These are phyloP conservation scores for Lingula anatina DNA, from an alignment of 2,888 invertebrate species.

Conservation along the genomic window DNA sequence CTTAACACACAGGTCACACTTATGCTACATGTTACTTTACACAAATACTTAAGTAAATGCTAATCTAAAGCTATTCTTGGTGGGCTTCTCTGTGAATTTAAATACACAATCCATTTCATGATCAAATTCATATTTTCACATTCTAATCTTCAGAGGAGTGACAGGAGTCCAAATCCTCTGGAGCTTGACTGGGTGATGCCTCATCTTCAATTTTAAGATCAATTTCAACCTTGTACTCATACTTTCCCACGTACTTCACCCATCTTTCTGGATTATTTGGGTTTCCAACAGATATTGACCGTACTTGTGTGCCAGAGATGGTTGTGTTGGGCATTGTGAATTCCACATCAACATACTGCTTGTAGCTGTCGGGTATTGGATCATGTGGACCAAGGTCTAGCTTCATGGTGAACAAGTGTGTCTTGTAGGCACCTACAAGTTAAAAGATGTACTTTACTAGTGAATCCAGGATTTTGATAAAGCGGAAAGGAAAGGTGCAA, in stretches of 20 bases:
- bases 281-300: constrained; percentile 65
- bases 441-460: constrained; percentile 1
- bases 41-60: too few species aligned
- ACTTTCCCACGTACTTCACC: constrained; percentile 90
- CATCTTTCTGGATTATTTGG: constrained; percentile 92
- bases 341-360: constrained; percentile 84
- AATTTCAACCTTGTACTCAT: constrained; percentile 58
- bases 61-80: too few species aligned
- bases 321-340: constrained; percentile 91
- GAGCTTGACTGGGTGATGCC: too few species aligned
- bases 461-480: too few species aligned
- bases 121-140: too few species aligned
- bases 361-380: constrained; percentile 89
- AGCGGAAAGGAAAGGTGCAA: too few species aligned
- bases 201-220: constrained; percentile 30
- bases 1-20: too few species aligned
- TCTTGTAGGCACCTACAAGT: constrained; percentile 87
- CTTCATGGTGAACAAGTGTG: constrained; percentile 89
- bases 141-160: too few species aligned
- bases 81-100: too few species aligned
- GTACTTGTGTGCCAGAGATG: constrained; percentile 86
- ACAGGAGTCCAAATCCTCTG: too few species aligned
- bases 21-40: too few species aligned
- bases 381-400: constrained; percentile 96
- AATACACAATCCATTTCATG: too few species aligned